phyloP scores from a whole-genome alignment of 1,140 invertebrate species.

The Papilio polytes region DNA sequence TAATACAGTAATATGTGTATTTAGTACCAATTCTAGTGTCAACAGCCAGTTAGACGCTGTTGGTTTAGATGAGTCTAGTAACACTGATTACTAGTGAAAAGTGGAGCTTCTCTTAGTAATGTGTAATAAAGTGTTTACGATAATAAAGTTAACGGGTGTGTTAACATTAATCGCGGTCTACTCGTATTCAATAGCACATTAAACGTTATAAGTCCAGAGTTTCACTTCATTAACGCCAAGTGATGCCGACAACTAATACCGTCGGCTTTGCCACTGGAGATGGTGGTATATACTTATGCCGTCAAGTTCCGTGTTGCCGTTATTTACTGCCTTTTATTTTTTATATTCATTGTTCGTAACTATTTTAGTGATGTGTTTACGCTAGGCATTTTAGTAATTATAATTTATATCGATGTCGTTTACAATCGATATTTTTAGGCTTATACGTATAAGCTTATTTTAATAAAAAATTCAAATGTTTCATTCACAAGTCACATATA shows the following conservation, averaged over 20 bases:
- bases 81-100: neutral
- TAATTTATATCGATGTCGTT: too few relatives aligned
- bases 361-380: too few relatives aligned
- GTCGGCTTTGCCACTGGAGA: neutral
- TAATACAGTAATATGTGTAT: neutral
- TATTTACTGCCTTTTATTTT: slow-evolving; percentile 41
- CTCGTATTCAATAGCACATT: slow-evolving; percentile 27
- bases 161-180: neutral
- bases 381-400: too few relatives aligned
- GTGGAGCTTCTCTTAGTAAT: neutral
- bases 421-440: too few relatives aligned
- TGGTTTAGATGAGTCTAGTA: neutral
- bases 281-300: neutral
- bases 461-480: too few relatives aligned
- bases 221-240: slow-evolving; percentile 45
- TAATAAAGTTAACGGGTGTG: neutral
- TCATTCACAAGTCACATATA: neutral
- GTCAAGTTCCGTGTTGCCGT: slow-evolving; percentile 46
- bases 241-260: slow-evolving; percentile 29
- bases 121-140: slow-evolving; percentile 33
- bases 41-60: neutral
- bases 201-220: slow-evolving; percentile 31
- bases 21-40: neutral
- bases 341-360: too few relatives aligned
- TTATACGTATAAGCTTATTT: too few relatives aligned